These are phyloP conservation scores for Paralichthys olivaceus DNA, from an alignment of 2,113 vertebrate species.

Conservation along the genomic window DNA sequence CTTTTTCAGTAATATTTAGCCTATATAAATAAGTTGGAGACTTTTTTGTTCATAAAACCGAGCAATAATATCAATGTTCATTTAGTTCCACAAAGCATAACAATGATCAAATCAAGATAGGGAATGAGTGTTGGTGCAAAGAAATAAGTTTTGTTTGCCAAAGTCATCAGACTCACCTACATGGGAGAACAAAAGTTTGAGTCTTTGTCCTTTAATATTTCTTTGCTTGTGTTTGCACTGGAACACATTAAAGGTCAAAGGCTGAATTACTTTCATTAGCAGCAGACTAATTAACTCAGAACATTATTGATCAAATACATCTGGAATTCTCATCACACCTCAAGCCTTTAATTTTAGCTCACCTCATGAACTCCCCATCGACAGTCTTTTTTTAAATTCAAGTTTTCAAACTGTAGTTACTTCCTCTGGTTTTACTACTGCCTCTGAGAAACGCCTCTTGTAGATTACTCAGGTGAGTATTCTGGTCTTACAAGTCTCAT, in stretches of 20 bases:
- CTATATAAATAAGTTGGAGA: neutral
- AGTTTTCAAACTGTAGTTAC: slow-evolving; percentile 3
- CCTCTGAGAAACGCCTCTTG: neutral
- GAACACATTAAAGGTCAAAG: slow-evolving; percentile 34
- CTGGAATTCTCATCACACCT: slow-evolving; percentile 33
- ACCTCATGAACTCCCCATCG: slow-evolving; percentile 25
- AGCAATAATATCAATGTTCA: neutral
- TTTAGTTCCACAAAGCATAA: neutral
- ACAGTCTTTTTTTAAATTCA: neutral
- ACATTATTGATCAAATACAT: slow-evolving; percentile 45
- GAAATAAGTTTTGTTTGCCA: neutral
- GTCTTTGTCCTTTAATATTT: neutral
- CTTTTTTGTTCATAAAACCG: neutral
- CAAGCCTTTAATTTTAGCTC: slow-evolving; percentile 13
- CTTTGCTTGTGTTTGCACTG: neutral
- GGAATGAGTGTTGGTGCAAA: neutral
- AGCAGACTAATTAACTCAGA: slow-evolving; percentile 31
- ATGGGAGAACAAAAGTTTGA: neutral
- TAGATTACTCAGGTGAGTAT: too few relatives aligned
- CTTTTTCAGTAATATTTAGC: neutral
- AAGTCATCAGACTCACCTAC: neutral
- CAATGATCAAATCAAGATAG: neutral
- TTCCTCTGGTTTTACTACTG: neutral
- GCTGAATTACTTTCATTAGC: slow-evolving; percentile 24
- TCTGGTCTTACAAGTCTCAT: too few relatives aligned